Evolutionary conservation across 2,888 invertebrate species (phyloP).

Genomic region (Luperina nickerlii): DNA sequence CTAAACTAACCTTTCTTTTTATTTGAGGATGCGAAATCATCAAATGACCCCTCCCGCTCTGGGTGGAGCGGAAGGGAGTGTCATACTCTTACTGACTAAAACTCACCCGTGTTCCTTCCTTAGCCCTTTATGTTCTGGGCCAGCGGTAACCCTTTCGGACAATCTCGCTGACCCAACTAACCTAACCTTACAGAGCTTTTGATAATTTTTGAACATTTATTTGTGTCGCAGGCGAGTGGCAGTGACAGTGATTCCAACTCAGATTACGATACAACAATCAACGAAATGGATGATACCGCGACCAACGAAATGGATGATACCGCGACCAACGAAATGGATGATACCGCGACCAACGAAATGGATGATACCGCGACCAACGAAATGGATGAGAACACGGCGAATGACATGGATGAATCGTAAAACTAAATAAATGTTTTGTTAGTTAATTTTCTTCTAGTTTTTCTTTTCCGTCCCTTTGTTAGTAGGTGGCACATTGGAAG

Average conservation of each 20-base stretch:
- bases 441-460: constrained; percentile 3
- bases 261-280: constrained; percentile 71
- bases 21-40: no score
- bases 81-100: no score
- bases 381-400: constrained; percentile 64
- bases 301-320: constrained; percentile 63
- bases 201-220: background rate
- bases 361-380: constrained; percentile 33
- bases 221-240: constrained; percentile 67
- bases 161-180: background rate
- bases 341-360: constrained; percentile 8
- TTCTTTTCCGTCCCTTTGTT: background rate
- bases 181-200: background rate
- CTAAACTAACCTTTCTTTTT: no score
- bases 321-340: constrained; percentile 34
- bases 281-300: constrained; percentile 61
- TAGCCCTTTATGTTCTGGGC: no score
- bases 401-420: constrained; percentile 38
- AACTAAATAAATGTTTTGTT: constrained; percentile 34
- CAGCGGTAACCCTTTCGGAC: no score
- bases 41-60: no score
- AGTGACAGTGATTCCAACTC: constrained; percentile 77
- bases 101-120: no score
- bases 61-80: no score
- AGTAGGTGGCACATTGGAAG: background rate